Conservation (phyloP, 1,140 invertebrate species). For the Saccostrea echinata region DNA sequence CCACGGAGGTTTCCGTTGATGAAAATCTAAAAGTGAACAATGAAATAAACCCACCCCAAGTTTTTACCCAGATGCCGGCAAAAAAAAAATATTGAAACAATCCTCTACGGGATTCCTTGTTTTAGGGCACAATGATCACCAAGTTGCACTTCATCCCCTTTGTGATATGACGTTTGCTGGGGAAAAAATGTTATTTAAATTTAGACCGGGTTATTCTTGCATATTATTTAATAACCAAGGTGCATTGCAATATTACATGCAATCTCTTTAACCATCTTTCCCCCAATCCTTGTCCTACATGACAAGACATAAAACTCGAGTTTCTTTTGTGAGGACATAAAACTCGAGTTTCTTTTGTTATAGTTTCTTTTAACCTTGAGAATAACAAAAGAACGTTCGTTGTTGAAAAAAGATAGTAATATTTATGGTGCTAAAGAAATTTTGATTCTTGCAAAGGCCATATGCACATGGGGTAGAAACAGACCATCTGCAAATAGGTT, state of each 20-base stretch:
- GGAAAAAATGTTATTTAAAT: background rate
- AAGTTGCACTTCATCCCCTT: background rate
- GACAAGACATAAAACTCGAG: background rate
- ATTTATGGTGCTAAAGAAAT: too few species aligned
- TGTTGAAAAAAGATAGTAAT: background rate
- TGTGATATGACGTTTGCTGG: background rate
- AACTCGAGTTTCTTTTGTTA: background rate
- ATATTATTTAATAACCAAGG: background rate
- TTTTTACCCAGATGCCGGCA: background rate
- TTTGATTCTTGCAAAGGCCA: too few species aligned
- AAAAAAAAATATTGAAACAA: background rate
- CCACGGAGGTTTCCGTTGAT: conserved; percentile 1
- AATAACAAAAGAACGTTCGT: background rate
- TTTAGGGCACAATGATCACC: background rate
- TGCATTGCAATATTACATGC: background rate
- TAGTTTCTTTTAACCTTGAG: conserved; percentile 9
- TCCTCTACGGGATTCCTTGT: background rate
- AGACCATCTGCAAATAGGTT: too few species aligned
- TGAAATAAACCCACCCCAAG: conserved; percentile 11
- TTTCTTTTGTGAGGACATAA: background rate
- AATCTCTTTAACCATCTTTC: background rate
- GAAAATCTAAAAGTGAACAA: background rate
- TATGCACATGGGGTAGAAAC: too few species aligned
- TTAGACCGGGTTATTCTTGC: background rate
- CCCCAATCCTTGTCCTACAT: background rate